Conservation (phyloP, 2,797 vertebrate species). For the Dromococcyx pavoninus region DNA sequence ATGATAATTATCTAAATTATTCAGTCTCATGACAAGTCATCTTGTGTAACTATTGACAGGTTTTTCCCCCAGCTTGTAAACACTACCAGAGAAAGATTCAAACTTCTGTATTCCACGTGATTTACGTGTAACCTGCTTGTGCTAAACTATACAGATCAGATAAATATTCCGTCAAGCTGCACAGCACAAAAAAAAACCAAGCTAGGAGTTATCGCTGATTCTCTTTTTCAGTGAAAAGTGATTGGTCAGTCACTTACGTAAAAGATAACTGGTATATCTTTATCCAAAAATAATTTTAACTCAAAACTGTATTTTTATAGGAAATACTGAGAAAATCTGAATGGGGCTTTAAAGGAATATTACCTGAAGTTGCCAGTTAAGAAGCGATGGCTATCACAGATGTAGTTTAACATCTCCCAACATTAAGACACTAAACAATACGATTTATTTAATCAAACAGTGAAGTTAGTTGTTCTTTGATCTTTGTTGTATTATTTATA, state of each 20-base stretch:
- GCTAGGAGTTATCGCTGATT: neutral
- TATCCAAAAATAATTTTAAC: neutral
- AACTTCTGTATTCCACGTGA: neutral
- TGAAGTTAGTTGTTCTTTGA: neutral
- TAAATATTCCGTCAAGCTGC: neutral
- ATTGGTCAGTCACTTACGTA: neutral
- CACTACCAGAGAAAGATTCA: neutral
- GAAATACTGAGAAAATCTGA: neutral
- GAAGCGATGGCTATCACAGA: neutral
- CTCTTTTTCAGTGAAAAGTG: neutral
- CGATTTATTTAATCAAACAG: neutral
- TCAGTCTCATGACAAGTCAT: neutral
- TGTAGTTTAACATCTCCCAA: neutral
- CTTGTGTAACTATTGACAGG: neutral
- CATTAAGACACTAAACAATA: neutral
- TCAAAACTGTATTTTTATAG: neutral
- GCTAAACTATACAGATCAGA: neutral
- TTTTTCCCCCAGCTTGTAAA: neutral
- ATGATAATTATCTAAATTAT: neutral
- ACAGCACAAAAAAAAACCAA: neutral
- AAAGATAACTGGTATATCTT: neutral
- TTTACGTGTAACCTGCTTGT: neutral
- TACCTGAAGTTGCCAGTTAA: neutral
- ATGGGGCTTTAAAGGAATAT: neutral
- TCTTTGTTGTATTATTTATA: neutral